Base-by-base conservation (phyloP, 2,113 vertebrate species). In the Albula glossodonta region DNA sequence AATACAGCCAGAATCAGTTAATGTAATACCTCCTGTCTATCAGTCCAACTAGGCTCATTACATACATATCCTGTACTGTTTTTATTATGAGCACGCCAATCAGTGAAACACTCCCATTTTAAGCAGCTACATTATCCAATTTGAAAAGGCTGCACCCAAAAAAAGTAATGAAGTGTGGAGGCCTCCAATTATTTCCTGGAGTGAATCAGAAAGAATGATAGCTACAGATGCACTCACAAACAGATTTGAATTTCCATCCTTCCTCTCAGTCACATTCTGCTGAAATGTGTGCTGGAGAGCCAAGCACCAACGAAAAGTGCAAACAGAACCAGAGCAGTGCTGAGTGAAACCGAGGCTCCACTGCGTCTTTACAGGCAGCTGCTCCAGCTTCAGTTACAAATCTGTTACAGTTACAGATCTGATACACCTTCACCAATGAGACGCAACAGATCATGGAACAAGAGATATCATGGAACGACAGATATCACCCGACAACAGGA, bases 21-120 rank as follows among this genome's bases (percentile, higher is more conserved):
- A 66, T 4, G 15, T 66, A 19, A 66, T 5, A 22, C 17, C 60
- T 66, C 60, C 31, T 41, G 31, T 41, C 31, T 41, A 41, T 41
- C 31, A 41, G 31, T 1, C 31, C 31, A 41, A 41, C 31, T 41
- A 41, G 31, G 31, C 31, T 41, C 31, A 41, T 41, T 41, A 41
- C 31, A 41, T 41, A 41, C 31, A 41, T 41, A 41, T 41, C 31
- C 31, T 41, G 31, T 41, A 31, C 70, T 74, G 70, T 22, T 74
- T 31, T n/a, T 74, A 22, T 74, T 9, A 74, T 22, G n/a, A 25
- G n/a, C 22, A 9, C 31, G n/a, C 70, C 70, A 74, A 1, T 9
- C n/a, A 31, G n/a, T 74, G 70, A 74, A 74, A 31, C 70, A n/a
- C n/a, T 74, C 70, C 70, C 70, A 74, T 31, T 74, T n/a, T n/a